A percentile compares a stretch with the other conserved stretches of the same genome.
phyloP scores from a whole-genome alignment of 2,888 invertebrate species.

The Callosobruchus maculatus region DNA sequence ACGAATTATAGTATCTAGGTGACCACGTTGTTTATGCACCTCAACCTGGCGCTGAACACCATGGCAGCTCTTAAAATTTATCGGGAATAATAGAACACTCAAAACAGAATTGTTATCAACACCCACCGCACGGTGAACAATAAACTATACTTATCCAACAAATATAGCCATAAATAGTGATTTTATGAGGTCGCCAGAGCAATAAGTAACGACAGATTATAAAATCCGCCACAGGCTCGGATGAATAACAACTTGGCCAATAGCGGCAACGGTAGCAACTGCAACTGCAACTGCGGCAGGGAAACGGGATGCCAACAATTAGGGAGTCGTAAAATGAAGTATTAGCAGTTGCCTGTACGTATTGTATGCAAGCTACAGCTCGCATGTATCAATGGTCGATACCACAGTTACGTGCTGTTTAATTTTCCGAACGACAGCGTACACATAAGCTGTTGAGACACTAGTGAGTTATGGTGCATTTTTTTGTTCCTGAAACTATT shows the following conservation, averaged over 20 bases:
- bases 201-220: neutral
- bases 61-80: no score
- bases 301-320: neutral
- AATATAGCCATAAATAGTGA: neutral
- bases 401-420: no score
- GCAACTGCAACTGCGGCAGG: neutral
- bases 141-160: neutral
- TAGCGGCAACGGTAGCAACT: neutral
- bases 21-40: no score
- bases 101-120: neutral
- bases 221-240: neutral
- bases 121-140: neutral
- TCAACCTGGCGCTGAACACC: no score
- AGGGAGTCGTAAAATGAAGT: neutral
- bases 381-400: no score
- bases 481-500: no score
- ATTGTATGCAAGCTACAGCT: neutral
- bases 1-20: no score
- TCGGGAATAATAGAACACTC: neutral
- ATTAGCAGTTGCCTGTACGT: neutral
- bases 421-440: no score
- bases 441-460: no score
- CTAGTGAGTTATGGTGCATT: no score
- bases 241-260: neutral
- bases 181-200: neutral